Conservation (phyloP, 2,113 vertebrate species). For the Orcinus orca region DNA sequence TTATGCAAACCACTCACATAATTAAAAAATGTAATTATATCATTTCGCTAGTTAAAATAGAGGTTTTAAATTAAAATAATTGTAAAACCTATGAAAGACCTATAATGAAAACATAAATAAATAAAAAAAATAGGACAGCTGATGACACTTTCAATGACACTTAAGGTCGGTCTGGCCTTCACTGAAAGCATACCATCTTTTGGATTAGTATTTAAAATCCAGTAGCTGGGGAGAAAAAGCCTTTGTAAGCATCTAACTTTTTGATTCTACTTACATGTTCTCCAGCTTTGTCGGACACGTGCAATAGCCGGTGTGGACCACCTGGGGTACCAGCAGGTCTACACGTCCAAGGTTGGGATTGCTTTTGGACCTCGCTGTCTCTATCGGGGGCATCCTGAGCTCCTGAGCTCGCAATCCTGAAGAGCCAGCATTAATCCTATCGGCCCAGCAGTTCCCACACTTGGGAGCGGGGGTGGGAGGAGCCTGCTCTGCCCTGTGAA, state of each 20-base stretch:
- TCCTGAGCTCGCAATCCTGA: conserved; percentile 71
- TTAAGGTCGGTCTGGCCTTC: neutral
- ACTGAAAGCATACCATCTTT: neutral
- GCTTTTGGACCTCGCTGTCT: conserved; percentile 67
- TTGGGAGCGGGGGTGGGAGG: neutral
- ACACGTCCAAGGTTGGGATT: neutral
- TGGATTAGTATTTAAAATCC: conserved; percentile 1
- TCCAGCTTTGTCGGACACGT: neutral
- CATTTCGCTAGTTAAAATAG: neutral
- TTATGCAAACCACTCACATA: neutral
- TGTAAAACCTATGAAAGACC: neutral
- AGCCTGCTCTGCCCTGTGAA: conserved; percentile 75
- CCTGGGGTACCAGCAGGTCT: neutral
- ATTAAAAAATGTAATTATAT: neutral
- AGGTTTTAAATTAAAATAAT: conserved; percentile 23
- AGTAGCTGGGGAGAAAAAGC: neutral
- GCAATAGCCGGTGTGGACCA: fast-evolving
- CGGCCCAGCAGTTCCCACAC: neutral
- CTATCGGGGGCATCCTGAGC: conserved; percentile 53
- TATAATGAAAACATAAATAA: neutral
- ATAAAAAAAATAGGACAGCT: neutral
- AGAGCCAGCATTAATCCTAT: conserved; percentile 78
- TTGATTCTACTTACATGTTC: neutral
- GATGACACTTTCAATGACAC: neutral
- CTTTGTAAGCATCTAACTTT: neutral